Base-by-base conservation (phyloP, 2,113 vertebrate genomes). In the Turdus rufiventris region DNA sequence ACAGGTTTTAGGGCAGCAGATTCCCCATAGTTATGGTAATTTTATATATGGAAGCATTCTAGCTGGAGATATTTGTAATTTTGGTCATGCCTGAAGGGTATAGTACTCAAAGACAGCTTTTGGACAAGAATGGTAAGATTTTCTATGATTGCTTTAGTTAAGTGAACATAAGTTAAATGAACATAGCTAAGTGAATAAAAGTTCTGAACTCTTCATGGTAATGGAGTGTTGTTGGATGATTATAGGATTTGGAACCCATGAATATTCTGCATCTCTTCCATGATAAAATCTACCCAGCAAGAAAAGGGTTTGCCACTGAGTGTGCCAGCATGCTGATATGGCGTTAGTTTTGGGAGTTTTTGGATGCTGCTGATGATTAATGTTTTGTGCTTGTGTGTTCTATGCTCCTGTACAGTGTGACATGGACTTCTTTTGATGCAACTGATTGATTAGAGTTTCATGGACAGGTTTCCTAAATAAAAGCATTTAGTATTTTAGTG, bases 261-360 rank as follows among this genome's bases (percentile, higher is more conserved):
- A 95, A 94, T 95, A 43, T 86, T 63, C 97, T 95, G 85, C 97
- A 73, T 47, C 95, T 96, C 75, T 96, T 95, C 97, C 96, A 36
- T 95, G 96, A 94, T 81, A 97, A 89, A 95, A 94, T 94, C 96
- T 61, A 34, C 94, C 40, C 88, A 1, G 40, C 97, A 91, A 91
- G 96, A 94, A 94, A 97, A 97, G 96, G 97, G 97, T 98, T 98
- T 98, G 98, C 97, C 81, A 26, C 95, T 42, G 56, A 85, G 73
- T 79, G 67, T 96, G 92, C 87, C 78, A 95, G 98, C 98, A 98
- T 98, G 98, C 92, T 75, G 28, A 68, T 95, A n/a, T 97, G 91
- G 95, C 4, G 2, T 87, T 81, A 94, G 54, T 89, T 82, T 61
- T 71, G 70, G 48, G 71, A 84, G 26, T 10, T 81, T 58, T 34